Conservation (phyloP, 2,113 vertebrate genomes). For the Ctenodactylus gundi region DNA sequence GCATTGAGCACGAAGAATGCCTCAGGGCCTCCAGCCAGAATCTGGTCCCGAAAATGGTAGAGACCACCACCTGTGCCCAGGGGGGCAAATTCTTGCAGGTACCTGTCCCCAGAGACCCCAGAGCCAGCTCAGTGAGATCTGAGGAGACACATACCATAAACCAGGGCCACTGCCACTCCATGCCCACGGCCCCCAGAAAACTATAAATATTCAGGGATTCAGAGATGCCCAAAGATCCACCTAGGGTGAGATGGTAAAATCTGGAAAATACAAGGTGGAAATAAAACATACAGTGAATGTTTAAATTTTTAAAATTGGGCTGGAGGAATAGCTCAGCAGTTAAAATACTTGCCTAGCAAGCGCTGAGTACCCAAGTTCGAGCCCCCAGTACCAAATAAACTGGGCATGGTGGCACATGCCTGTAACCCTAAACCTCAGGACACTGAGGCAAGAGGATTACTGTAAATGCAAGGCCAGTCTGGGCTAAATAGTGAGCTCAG, state of each 20-base stretch:
- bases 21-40: slow-evolving; percentile 92
- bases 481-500: too few species aligned
- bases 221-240: neutral
- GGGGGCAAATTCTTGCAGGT: slow-evolving; percentile 95
- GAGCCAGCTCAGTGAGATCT: slow-evolving; percentile 5
- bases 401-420: too few species aligned
- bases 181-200: neutral
- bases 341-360: too few species aligned
- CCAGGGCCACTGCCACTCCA: neutral
- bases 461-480: too few species aligned
- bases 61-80: slow-evolving; percentile 97
- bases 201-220: neutral
- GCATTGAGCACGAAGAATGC: slow-evolving; percentile 98
- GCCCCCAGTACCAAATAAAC: too few species aligned
- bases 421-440: too few species aligned
- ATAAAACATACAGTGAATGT: too few species aligned
- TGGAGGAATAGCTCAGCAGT: too few species aligned
- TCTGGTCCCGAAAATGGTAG: slow-evolving; percentile 99
- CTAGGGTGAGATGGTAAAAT: neutral
- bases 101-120: slow-evolving; percentile 83
- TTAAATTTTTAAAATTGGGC: too few species aligned
- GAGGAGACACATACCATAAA: neutral
- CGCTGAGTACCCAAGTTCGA: too few species aligned
- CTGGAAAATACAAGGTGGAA: neutral
- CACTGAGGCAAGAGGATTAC: too few species aligned